Percentiles rank a stretch among this genome's conserved stretches.
These are phyloP conservation scores for Crioceris asparagi DNA, from an alignment of 2,888 invertebrate genomes.

Conservation along the genomic window DNA sequence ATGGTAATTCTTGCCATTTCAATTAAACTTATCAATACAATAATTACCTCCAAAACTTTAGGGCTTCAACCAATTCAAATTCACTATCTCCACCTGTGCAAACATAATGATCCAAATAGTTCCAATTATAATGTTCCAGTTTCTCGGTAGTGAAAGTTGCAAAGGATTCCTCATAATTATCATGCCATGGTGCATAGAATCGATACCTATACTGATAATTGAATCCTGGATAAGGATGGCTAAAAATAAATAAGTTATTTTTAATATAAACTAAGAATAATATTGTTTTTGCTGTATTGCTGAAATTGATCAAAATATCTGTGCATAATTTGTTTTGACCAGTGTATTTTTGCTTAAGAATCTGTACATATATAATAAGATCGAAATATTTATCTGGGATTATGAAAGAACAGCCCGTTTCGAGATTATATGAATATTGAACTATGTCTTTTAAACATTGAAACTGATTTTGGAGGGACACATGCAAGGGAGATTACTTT, in stretches of 20 bases:
- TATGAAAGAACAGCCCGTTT: no score
- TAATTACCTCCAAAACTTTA: conserved; percentile 37
- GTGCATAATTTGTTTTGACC: no score
- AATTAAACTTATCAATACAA: conserved; percentile 4
- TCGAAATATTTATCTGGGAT: no score
- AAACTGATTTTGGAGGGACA: no score
- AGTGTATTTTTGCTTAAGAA: no score
- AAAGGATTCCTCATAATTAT: conserved; percentile 88
- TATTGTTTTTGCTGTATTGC: no score
- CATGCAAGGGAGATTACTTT: no score
- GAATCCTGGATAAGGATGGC: conserved; percentile 89
- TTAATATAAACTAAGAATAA: conserved; percentile 4
- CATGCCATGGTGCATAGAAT: conserved; percentile 85
- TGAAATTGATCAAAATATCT: no score
- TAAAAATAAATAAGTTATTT: conserved; percentile 43
- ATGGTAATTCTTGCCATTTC: no score
- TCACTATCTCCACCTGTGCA: conserved; percentile 87
- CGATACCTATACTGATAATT: conserved; percentile 86
- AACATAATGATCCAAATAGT: conserved; percentile 93
- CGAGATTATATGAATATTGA: no score
- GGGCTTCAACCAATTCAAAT: conserved; percentile 77
- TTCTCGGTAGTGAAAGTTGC: conserved; percentile 92
- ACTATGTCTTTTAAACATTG: no score
- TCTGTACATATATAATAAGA: no score
- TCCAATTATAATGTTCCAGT: conserved; percentile 94